Conservation (phyloP, 2,797 vertebrate species). For the Cuculus canorus region DNA sequence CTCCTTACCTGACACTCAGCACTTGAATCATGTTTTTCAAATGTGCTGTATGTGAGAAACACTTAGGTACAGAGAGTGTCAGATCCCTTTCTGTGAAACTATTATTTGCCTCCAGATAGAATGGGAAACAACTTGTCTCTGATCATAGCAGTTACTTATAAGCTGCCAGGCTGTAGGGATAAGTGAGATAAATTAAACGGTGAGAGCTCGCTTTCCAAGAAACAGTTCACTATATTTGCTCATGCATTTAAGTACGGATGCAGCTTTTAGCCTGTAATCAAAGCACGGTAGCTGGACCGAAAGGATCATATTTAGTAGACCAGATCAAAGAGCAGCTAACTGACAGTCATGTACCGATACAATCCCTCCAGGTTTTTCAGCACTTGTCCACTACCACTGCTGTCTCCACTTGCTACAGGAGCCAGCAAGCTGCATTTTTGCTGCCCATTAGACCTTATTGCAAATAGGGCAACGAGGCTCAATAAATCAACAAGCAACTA, state of each 20-base stretch:
- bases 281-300: not conserved
- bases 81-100: conserved; percentile 59
- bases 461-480: not conserved
- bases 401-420: not conserved
- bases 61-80: conserved; percentile 48
- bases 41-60: conserved; percentile 38
- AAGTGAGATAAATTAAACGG: conserved; percentile 74
- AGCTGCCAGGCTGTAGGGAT: conserved; percentile 69
- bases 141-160: conserved; percentile 72
- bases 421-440: not conserved
- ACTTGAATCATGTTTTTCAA: conserved; percentile 10
- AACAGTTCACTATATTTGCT: conserved; percentile 64
- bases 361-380: not conserved
- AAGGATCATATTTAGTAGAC: conserved; percentile 28
- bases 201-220: conserved; percentile 60
- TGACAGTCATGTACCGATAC: not conserved
- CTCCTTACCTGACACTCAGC: conserved; percentile 19
- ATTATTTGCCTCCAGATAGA: conserved; percentile 74
- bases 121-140: conserved; percentile 68
- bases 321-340: conserved; percentile 31
- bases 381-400: not conserved
- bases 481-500: not conserved
- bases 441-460: not conserved
- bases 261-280: conserved; percentile 60
- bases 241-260: conserved; percentile 13